Percentiles rank a stretch among this genome's conserved stretches.
Evolutionary conservation across 2,113 vertebrate species (phyloP).

Genomic region (Clarias batrachus): DNA sequence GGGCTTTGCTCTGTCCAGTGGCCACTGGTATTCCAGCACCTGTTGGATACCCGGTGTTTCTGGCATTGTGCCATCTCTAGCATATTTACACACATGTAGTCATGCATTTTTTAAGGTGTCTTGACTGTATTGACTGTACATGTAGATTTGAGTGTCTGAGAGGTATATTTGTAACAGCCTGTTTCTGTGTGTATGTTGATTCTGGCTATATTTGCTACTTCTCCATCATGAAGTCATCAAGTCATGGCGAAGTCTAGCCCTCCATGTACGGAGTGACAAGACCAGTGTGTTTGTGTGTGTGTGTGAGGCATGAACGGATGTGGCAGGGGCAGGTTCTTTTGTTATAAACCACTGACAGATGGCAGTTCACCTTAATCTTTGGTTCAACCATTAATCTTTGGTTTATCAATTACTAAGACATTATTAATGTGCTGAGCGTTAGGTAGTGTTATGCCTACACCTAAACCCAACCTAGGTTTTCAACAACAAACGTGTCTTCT

Average conservation of each 20-base stretch:
- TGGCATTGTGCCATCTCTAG: not conserved
- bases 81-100: not conserved
- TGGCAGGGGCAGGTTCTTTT: not conserved
- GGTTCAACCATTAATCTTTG: not conserved
- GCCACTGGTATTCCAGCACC: conserved; percentile 32
- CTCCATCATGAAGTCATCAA: conserved; percentile 26
- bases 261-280: conserved; percentile 58
- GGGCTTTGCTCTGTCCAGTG: conserved; percentile 13
- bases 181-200: conserved; percentile 52
- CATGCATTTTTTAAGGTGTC: not conserved
- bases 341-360: conserved; percentile 8
- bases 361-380: not conserved
- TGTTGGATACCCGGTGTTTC: conserved; percentile 26
- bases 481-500: not conserved
- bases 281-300: conserved; percentile 22
- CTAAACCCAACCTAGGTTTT: not conserved
- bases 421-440: not conserved
- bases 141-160: not conserved
- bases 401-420: not conserved
- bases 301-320: not conserved
- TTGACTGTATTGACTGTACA: not conserved
- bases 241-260: not conserved
- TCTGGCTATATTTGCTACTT: conserved; percentile 44
- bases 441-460: not conserved
- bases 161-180: not conserved